phyloP scores from a whole-genome alignment of 2,113 vertebrate genomes.

The Bubalus kerabau region DNA sequence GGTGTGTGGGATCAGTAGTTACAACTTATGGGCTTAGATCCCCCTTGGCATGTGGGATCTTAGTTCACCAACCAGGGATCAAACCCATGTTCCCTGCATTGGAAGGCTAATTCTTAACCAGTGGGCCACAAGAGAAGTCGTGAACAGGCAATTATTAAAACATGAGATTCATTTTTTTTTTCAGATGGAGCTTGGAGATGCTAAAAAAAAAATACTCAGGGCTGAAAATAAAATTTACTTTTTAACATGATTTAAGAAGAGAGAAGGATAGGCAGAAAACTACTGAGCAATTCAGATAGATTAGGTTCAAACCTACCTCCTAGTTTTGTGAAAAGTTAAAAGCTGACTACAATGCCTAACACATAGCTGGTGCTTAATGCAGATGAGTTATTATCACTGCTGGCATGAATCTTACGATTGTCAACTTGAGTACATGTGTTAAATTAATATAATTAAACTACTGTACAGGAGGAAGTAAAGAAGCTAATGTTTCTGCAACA shows the following conservation, averaged over 20 bases:
- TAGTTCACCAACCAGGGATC: not conserved
- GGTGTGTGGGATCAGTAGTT: not conserved
- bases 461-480: not conserved
- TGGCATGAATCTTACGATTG: not conserved
- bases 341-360: not conserved
- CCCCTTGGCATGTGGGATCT: not conserved
- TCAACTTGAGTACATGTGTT: not conserved
- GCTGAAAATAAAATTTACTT: not conserved
- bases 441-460: not conserved
- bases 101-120: not conserved
- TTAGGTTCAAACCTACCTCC: not conserved
- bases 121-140: not conserved
- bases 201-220: not conserved
- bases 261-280: not conserved
- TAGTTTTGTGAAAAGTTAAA: not conserved
- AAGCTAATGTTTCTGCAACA: not conserved
- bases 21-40: not conserved
- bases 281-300: not conserved
- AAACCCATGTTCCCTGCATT: not conserved
- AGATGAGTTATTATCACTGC: not conserved
- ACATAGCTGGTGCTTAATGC: not conserved
- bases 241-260: conserved; percentile 1
- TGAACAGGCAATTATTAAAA: not conserved
- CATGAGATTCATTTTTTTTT: not conserved
- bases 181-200: not conserved